Conservation (phyloP, 2,888 invertebrate species). For the Psylliodes chrysocephalus region DNA sequence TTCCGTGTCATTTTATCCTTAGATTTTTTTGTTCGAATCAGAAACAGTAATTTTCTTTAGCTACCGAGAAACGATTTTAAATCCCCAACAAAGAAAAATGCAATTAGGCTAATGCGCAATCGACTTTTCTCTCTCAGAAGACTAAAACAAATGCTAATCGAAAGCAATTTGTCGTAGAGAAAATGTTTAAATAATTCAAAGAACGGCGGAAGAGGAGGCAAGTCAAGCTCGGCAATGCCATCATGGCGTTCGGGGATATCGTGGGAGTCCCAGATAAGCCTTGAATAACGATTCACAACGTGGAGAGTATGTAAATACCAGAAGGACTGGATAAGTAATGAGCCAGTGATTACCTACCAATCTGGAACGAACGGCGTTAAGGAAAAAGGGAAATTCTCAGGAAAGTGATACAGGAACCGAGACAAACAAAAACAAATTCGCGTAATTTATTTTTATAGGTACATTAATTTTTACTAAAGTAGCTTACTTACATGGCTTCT, state of each 20-base stretch:
- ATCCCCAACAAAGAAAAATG: slow-evolving; percentile 29
- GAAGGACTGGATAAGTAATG: slow-evolving; percentile 57
- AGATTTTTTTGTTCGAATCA: too few relatives aligned
- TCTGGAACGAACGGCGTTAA: slow-evolving; percentile 49
- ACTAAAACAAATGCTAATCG: slow-evolving; percentile 45
- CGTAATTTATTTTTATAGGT: too few relatives aligned
- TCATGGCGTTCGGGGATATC: slow-evolving; percentile 48
- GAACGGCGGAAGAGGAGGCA: slow-evolving; percentile 42
- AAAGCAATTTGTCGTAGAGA: slow-evolving; percentile 46
- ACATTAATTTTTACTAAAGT: too few relatives aligned
- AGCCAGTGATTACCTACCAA: slow-evolving; percentile 63
- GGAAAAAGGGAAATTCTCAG: neutral
- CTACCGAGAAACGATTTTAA: slow-evolving; percentile 4
- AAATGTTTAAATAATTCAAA: slow-evolving; percentile 53
- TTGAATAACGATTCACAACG: slow-evolving; percentile 50
- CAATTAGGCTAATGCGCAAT: slow-evolving; percentile 38
- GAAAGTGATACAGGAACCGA: neutral
- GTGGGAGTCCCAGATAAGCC: slow-evolving; percentile 50
- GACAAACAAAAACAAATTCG: neutral
- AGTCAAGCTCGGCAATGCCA: slow-evolving; percentile 39
- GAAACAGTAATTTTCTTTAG: slow-evolving; percentile 17
- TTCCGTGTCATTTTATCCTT: too few relatives aligned
- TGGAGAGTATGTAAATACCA: slow-evolving; percentile 52
- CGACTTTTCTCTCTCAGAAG: slow-evolving; percentile 21
- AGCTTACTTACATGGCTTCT: too few relatives aligned